Base-by-base conservation (phyloP, 2,888 invertebrate genomes). In the Metallyticus violacea region DNA sequence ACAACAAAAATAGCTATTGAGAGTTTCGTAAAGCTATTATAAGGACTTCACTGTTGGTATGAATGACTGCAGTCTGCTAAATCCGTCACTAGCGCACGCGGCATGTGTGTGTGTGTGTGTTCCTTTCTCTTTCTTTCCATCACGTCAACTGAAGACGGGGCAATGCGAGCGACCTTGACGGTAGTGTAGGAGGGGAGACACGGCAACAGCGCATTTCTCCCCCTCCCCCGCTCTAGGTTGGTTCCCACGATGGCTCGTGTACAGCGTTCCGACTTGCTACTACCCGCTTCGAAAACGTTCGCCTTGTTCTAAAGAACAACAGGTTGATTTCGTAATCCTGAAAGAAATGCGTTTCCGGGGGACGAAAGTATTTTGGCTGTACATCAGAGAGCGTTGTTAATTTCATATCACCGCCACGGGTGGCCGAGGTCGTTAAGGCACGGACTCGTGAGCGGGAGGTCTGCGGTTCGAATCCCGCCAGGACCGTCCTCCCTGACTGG, bases 201-300 rank as follows among this genome's bases (percentile, higher is more conserved):
- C 81, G 86, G 86, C 85, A 86, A 85, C 86, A 85, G 76, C 76
- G 86, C 86, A 62, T 62, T 62, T 62, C 83, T 81, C 81, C 78
- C 86, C 85, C 86, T 40, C 85, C 79, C 85, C 86, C 81, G 82
- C 25, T 0, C 77, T 83, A 77, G 28, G 79, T 29, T 79, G 86
- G 85, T 87, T 87, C 87, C 86, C 87, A 87, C 87, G 87, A 87
- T 79, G 87, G 87, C 85, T 87, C 86, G 87, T 85, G 87, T 85
- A 83, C 85, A 7, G 7, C 79, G 40, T 62, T 81, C n/a, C 26
- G 22, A 62, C 9, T 77, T 79, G 27, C 25, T 78, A 86, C 78
- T 79, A 28, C 78, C 78, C 86, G 26, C 26, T 30, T 22, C 30
- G 28, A 86, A 83, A 84, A 76, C 86, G 30, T 85, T 15, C 9